Base-by-base conservation (phyloP, 2,113 vertebrate species). In the Tychaedon coryphoeus region DNA sequence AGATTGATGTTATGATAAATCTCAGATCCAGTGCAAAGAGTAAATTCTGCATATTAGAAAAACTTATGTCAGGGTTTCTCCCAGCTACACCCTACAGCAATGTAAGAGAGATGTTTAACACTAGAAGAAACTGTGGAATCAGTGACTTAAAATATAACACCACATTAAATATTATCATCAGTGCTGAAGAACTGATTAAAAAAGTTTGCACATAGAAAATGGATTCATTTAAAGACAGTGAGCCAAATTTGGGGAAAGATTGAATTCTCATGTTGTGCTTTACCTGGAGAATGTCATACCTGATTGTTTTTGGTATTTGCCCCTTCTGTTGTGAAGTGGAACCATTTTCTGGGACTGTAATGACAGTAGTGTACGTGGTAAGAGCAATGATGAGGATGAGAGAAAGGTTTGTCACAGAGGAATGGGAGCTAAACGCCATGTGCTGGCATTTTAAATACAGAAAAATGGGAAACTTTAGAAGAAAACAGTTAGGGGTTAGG, bases 161-260 rank as follows among this genome's bases (percentile, higher is more conserved):
- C 14, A 50, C 18, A 64, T 70, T 64, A 93, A 93, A 93, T 90
- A 90, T 79, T 93, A 45, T 51, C 51, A 82, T 45, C 23, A 75
- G 7, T 83, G 40, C 53, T 78, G 76, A 92, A 89, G 56, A 64
- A 93, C 11, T 62, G 56, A 91, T 95, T 97, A 76, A 79, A 96
- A 66, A 12, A 69, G 13, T 87, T 86, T 92, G 20, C 6, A n/a
- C 51, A 71, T 42, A 88, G 40, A 90, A 93, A 91, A 88, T 5
- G 3, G 33, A 38, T 89, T 66, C 8, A 64, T 87, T 96, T 93
- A 80, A 95, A 94, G 54, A 36, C 67, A 94, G 7, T 83, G 26
- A 86, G 67, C 19, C 51, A 92, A 61, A 64, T 90, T 54, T 92
- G 40, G 50, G 76, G 86, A 83, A 92, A 73, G 10, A 56, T 54